Conservation (phyloP, 2,113 vertebrate genomes). For the Pomatorhinus ruficollis region DNA sequence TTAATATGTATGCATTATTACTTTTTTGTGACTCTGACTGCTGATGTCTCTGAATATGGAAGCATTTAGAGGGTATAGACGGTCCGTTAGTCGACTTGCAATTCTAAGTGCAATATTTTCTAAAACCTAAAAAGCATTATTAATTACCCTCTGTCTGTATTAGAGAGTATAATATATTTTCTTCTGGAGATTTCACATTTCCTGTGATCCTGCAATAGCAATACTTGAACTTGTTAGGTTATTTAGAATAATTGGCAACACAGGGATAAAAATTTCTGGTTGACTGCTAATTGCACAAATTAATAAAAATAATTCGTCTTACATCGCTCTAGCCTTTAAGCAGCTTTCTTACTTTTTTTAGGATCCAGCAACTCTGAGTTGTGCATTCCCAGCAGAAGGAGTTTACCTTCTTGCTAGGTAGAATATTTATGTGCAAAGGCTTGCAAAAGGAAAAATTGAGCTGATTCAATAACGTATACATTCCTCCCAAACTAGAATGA, state of each 20-base stretch:
- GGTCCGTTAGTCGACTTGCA: conserved; percentile 64
- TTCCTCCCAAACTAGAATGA: not conserved
- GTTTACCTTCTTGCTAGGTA: not conserved
- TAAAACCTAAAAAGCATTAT: conserved; percentile 76
- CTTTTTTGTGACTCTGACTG: conserved; percentile 73
- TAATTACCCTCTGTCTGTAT: conserved; percentile 74
- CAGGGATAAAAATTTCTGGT: conserved; percentile 28
- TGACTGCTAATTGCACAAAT: conserved; percentile 46
- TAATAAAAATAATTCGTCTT: conserved; percentile 51
- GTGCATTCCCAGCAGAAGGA: not conserved
- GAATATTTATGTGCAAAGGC: not conserved
- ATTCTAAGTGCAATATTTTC: conserved; percentile 78
- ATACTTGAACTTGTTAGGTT: conserved; percentile 38
- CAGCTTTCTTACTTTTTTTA: not conserved
- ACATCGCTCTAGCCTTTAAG: not conserved
- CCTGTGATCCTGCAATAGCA: conserved; percentile 31
- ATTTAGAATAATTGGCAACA: conserved; percentile 44
- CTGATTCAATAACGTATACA: conserved; percentile 22
- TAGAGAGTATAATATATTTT: conserved; percentile 49
- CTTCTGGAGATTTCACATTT: conserved; percentile 41
- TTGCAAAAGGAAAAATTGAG: not conserved
- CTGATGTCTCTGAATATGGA: conserved; percentile 76
- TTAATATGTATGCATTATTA: conserved; percentile 79
- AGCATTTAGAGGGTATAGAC: conserved; percentile 73
- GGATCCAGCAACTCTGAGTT: not conserved